These are phyloP conservation scores for Cuculus canorus DNA, from an alignment of 2,797 vertebrate species.

Conservation along the genomic window DNA sequence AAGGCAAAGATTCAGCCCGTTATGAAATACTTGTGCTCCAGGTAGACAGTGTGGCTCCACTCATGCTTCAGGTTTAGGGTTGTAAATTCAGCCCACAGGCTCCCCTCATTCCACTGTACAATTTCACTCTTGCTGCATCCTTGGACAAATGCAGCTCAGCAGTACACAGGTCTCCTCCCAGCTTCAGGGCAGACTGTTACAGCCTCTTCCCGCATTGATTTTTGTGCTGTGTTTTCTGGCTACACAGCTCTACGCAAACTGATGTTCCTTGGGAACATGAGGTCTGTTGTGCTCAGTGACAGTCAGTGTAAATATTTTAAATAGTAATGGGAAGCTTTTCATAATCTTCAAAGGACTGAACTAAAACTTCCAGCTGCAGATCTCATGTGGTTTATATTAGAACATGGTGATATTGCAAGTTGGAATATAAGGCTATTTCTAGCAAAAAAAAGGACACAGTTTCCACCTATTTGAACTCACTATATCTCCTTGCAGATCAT, in stretches of 20 bases:
- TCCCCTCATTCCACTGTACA: background rate
- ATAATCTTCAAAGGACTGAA: constrained; percentile 54
- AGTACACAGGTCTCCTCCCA: background rate
- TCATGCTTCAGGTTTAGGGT: background rate
- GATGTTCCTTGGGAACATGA: background rate
- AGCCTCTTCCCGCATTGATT: background rate
- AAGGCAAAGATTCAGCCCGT: fast-evolving
- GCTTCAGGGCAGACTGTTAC: background rate
- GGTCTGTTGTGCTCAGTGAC: constrained; percentile 1
- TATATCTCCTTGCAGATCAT: constrained; percentile 3
- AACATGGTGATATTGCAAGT: background rate
- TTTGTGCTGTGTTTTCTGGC: background rate
- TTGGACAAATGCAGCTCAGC: background rate
- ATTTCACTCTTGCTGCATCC: background rate
- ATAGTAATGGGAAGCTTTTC: constrained; percentile 52
- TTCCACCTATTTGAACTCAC: constrained; percentile 36
- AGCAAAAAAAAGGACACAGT: background rate
- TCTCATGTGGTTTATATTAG: constrained; percentile 57
- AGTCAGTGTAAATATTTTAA: constrained; percentile 34
- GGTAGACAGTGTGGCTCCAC: background rate
- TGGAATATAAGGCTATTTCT: background rate
- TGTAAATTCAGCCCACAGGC: background rate
- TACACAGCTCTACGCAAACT: background rate
- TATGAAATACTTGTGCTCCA: background rate
- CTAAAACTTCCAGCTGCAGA: constrained; percentile 39